phyloP scores from a whole-genome alignment of 2,888 invertebrate species.

The Sinelater perroti region DNA sequence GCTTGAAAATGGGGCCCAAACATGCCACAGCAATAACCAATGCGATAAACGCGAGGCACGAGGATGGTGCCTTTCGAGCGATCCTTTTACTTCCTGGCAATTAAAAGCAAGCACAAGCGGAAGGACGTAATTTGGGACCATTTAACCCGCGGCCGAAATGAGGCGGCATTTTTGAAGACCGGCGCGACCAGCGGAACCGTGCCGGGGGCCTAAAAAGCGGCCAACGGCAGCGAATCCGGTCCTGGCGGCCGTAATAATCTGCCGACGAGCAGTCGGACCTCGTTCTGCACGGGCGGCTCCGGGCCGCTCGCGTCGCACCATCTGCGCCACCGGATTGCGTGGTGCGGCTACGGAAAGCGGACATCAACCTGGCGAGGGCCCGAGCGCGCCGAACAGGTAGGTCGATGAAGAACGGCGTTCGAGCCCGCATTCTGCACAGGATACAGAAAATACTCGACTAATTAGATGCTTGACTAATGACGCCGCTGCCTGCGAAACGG shows the following conservation, averaged over 20 bases:
- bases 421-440: constrained; percentile 23
- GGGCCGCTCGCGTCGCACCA: constrained; percentile 31
- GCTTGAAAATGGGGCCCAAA: no score
- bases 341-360: constrained; percentile 34
- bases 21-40: no score
- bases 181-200: background rate
- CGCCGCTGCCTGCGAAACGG: background rate
- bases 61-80: no score
- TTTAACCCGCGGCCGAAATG: no score
- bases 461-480: constrained; percentile 25
- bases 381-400: constrained; percentile 25
- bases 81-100: no score
- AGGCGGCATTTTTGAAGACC: background rate
- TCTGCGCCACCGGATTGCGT: constrained; percentile 42
- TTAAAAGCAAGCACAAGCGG: no score
- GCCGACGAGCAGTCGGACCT: constrained; percentile 19
- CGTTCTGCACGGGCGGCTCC: constrained; percentile 29
- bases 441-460: constrained; percentile 19
- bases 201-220: background rate
- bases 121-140: no score
- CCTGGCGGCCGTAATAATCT: constrained; percentile 25
- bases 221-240: constrained; percentile 8
- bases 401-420: constrained; percentile 29
- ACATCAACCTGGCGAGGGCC: constrained; percentile 31
- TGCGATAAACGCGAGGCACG: no score